phyloP scores from a whole-genome alignment of 2,797 vertebrate genomes.

The Parauchenoglanis punctatus region DNA sequence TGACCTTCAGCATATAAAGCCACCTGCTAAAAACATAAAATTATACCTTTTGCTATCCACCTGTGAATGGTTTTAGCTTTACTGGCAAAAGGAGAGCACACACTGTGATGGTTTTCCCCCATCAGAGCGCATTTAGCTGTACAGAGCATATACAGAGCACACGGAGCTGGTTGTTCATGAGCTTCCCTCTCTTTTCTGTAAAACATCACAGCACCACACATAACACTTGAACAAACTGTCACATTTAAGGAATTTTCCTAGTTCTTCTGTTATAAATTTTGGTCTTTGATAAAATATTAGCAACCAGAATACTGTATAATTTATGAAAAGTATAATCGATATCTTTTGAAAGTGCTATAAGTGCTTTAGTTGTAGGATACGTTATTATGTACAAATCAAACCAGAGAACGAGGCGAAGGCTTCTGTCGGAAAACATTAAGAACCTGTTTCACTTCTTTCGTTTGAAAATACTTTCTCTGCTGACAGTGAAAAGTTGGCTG shows the following conservation, averaged over 20 bases:
- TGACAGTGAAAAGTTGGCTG: conserved; percentile 13
- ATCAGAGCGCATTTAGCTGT: conserved; percentile 6
- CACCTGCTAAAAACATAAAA: conserved; percentile 36
- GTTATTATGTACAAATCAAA: conserved; percentile 33
- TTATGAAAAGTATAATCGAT: conserved; percentile 32
- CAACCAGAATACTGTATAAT: conserved; percentile 48
- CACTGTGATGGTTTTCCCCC: conserved; percentile 12
- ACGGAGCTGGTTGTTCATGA: background rate
- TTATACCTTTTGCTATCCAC: conserved; percentile 11
- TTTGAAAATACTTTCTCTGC: background rate
- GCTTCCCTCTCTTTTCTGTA: conserved; percentile 18
- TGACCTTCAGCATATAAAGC: conserved; percentile 48
- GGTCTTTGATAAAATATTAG: conserved; percentile 31
- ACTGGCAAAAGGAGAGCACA: conserved; percentile 32
- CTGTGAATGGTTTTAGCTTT: conserved; percentile 11
- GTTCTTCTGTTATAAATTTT: conserved; percentile 32
- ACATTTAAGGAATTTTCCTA: conserved; percentile 42
- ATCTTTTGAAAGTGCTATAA: conserved; percentile 57
- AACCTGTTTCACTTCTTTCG: conserved; percentile 10
- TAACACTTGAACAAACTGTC: conserved; percentile 24
- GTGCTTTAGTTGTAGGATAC: conserved; percentile 53
- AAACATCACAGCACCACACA: conserved; percentile 43
- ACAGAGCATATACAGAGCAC: background rate
- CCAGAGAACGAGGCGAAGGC: background rate
- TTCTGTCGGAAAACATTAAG: background rate